Percentiles rank a stretch among this genome's conserved stretches.
Conservation (phyloP, 2,888 invertebrate species). For the Drosophila engyochracea region DNA sequence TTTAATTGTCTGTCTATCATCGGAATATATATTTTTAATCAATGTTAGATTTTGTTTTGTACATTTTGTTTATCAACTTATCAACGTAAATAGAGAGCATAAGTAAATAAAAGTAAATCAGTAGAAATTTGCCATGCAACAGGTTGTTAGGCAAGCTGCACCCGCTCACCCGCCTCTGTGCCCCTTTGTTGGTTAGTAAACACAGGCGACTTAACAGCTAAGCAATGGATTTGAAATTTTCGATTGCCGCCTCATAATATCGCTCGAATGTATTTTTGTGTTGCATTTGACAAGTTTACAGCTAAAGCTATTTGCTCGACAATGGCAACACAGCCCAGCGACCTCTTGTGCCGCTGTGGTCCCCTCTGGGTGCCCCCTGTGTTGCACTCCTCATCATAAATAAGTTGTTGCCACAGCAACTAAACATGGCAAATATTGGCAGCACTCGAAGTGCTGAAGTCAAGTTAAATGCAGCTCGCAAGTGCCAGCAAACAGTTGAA, state of each 20-base stretch:
- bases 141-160: conserved; percentile 15
- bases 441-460: conserved; percentile 55
- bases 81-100: not conserved
- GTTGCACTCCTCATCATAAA: conserved; percentile 55
- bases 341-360: not conserved
- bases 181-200: not conserved
- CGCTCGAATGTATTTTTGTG: conserved; percentile 37
- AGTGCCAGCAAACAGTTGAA: conserved; percentile 12
- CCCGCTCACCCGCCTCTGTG: not conserved
- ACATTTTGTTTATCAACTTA: not conserved
- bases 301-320: conserved; percentile 64
- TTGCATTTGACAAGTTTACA: conserved; percentile 62
- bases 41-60: not conserved
- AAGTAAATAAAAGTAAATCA: not conserved
- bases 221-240: conserved; percentile 39
- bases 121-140: conserved; percentile 11
- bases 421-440: conserved; percentile 69
- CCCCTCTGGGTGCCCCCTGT: not conserved
- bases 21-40: not conserved
- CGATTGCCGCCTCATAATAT: conserved; percentile 43
- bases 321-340: conserved; percentile 38
- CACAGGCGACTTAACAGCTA: conserved; percentile 12
- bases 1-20: not conserved
- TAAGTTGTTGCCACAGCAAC: conserved; percentile 68
- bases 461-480: conserved; percentile 55